Conservation (phyloP, 2,113 vertebrate species). For the Pitta sordida region DNA sequence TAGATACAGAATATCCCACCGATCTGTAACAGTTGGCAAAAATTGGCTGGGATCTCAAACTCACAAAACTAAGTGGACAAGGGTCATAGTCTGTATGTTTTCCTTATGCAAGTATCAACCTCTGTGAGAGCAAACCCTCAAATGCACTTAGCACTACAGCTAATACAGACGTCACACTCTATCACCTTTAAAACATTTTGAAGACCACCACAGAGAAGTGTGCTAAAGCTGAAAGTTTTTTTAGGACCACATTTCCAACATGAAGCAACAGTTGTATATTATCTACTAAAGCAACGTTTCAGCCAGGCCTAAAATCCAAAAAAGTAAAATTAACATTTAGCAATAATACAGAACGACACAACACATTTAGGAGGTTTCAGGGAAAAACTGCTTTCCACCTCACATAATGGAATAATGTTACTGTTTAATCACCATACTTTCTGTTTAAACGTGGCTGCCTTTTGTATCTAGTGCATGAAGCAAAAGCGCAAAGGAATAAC, state of each 20-base stretch:
- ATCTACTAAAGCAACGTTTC: background rate
- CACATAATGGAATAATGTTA: fast-evolving
- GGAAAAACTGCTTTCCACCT: background rate
- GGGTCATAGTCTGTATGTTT: background rate
- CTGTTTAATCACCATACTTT: background rate
- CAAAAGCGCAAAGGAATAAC: background rate
- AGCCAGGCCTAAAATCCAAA: background rate
- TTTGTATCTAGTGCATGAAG: background rate
- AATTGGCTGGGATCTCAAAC: background rate
- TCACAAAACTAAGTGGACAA: background rate
- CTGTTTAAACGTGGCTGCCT: background rate
- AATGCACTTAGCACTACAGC: background rate
- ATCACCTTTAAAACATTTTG: background rate
- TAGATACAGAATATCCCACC: background rate
- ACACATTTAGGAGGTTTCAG: background rate
- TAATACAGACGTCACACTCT: background rate
- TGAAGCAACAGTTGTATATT: background rate
- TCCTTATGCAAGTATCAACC: background rate
- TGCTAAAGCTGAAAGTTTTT: background rate
- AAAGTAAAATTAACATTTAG: background rate
- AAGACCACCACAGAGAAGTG: background rate
- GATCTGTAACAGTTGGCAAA: background rate
- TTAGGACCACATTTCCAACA: background rate
- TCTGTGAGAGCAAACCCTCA: background rate
- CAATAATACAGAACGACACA: background rate